A percentile compares a stretch with the other conserved stretches of the same genome.
Evolutionary conservation across 2,797 vertebrate genomes (phyloP).

Genomic region (Pseudomugil gertrudae): DNA sequence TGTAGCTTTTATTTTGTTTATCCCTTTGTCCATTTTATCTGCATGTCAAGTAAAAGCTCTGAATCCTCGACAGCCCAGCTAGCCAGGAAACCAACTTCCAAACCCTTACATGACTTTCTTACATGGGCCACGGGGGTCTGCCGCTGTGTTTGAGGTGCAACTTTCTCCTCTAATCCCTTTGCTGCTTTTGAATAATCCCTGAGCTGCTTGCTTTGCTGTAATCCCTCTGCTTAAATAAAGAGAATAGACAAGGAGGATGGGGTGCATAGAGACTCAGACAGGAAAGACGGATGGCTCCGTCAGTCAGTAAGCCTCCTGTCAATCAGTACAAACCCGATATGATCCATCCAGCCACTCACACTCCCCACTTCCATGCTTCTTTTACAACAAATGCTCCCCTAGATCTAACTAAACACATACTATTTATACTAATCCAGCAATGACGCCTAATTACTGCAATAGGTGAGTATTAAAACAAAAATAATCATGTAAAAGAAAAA

Average conservation of each 20-base stretch:
- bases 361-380: neutral
- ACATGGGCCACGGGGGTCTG: slow-evolving; percentile 50
- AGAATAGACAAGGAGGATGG: slow-evolving; percentile 50
- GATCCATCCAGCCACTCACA: slow-evolving; percentile 23
- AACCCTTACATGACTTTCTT: slow-evolving; percentile 46
- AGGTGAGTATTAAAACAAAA: neutral
- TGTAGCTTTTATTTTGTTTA: slow-evolving; percentile 26
- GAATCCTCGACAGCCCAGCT: slow-evolving; percentile 28
- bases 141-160: slow-evolving; percentile 62
- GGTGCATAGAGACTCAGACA: slow-evolving; percentile 46
- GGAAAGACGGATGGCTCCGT: slow-evolving; percentile 32
- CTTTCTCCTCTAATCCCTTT: slow-evolving; percentile 67
- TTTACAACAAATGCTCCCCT: neutral
- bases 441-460: neutral
- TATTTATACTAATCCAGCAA: neutral
- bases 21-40: slow-evolving; percentile 32
- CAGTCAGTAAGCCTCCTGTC: slow-evolving; percentile 43
- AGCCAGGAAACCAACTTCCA: slow-evolving; percentile 23
- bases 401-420: slow-evolving; percentile 11
- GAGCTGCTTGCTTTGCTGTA: slow-evolving; percentile 71
- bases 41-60: slow-evolving; percentile 36
- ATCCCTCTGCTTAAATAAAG: slow-evolving; percentile 69
- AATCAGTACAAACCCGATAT: slow-evolving; percentile 37
- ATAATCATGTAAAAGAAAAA: too few species aligned
- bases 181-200: slow-evolving; percentile 50